Conservation (phyloP, 2,113 vertebrate genomes). For the Anolis sagrei region DNA sequence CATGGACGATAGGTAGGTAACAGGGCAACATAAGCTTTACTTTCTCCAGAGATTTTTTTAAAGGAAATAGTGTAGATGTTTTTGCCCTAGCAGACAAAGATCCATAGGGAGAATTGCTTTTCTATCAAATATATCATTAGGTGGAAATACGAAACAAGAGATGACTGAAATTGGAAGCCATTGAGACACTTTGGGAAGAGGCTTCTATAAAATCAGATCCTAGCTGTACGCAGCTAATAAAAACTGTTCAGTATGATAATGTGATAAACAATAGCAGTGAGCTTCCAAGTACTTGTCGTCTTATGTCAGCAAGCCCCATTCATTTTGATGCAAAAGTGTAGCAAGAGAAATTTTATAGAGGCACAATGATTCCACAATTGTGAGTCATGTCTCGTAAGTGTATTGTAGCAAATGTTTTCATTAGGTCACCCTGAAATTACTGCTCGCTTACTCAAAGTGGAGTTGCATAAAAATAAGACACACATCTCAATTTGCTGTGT, state of each 20-base stretch:
- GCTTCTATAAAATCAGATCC: conserved; percentile 42
- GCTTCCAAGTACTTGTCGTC: background rate
- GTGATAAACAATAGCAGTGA: conserved; percentile 31
- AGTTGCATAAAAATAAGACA: background rate
- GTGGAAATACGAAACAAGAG: conserved; percentile 30
- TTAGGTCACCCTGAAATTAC: background rate
- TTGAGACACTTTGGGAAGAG: conserved; percentile 42
- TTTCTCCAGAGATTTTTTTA: conserved; percentile 22
- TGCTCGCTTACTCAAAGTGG: background rate
- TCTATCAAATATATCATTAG: conserved; percentile 29
- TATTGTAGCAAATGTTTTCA: background rate
- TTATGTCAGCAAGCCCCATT: background rate
- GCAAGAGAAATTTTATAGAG: background rate
- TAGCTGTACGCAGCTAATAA: conserved; percentile 47
- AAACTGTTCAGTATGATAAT: conserved; percentile 13
- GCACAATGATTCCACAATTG: background rate
- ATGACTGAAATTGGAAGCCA: conserved; percentile 53
- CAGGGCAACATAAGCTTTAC: conserved; percentile 26
- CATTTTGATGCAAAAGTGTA: background rate
- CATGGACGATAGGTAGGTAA: background rate
- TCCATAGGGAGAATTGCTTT: conserved; percentile 42
- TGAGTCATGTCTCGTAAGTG: background rate
- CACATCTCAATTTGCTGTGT: background rate
- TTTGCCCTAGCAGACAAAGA: conserved; percentile 26
- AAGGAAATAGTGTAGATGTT: conserved; percentile 14